Conservation (phyloP, 2,888 invertebrate genomes). For the Temnothorax rugatulus region DNA sequence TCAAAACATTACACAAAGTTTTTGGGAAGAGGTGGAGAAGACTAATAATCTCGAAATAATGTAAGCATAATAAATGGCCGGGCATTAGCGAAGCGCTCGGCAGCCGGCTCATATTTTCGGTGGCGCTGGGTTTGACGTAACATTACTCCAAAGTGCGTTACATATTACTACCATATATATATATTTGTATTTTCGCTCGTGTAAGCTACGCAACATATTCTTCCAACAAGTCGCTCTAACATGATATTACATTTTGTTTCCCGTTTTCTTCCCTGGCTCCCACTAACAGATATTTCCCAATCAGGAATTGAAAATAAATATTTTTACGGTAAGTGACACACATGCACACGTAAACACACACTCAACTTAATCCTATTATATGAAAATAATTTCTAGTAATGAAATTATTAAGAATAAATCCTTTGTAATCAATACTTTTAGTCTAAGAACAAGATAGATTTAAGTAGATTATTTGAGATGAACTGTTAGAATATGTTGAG, state of each 20-base stretch:
- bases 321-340: not conserved
- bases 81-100: conserved; percentile 85
- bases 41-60: conserved; percentile 86
- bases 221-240: conserved; percentile 65
- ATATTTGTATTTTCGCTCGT: conserved; percentile 52
- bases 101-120: conserved; percentile 85
- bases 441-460: not conserved
- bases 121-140: conserved; percentile 85
- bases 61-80: conserved; percentile 85
- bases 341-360: not conserved
- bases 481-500: not conserved
- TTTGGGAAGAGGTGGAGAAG: conserved; percentile 79
- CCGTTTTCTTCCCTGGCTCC: conserved; percentile 64
- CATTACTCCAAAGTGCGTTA: conserved; percentile 85
- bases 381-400: not conserved
- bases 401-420: not conserved
- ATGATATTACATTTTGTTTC: conserved; percentile 59
- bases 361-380: not conserved
- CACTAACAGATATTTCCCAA: conserved; percentile 36
- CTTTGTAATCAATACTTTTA: not conserved
- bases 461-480: not conserved
- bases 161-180: conserved; percentile 81
- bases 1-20: conserved; percentile 81
- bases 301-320: not conserved
- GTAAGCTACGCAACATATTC: conserved; percentile 60